A percentile compares a stretch with the other conserved stretches of the same genome.
Evolutionary conservation across 1,140 invertebrate genomes (phyloP).

Genomic region (Drosophila funebris): DNA sequence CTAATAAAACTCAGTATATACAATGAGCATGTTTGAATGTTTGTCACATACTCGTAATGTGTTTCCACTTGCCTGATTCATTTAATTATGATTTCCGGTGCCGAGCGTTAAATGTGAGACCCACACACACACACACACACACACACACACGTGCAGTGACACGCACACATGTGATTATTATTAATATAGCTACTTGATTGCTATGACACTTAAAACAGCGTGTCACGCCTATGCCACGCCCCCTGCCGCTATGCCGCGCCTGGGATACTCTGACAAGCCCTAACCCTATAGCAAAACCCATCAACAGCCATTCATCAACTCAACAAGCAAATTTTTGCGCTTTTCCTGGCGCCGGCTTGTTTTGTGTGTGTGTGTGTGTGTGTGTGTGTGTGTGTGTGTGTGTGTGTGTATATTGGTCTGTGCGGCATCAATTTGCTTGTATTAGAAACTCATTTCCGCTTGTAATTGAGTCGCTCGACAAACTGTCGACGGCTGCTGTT

Average conservation of each 20-base stretch:
- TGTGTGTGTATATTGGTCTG: constrained; percentile 18
- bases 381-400: not conserved
- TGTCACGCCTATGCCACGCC: constrained; percentile 9
- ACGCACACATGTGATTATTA: constrained; percentile 32
- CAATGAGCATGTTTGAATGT: not conserved
- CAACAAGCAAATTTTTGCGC: constrained; percentile 61
- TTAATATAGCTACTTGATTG: constrained; percentile 58
- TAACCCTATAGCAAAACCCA: constrained; percentile 22
- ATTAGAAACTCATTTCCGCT: constrained; percentile 78
- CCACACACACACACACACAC: constrained; percentile 4
- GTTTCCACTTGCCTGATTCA: constrained; percentile 71
- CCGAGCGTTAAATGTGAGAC: constrained; percentile 25
- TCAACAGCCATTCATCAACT: constrained; percentile 67
- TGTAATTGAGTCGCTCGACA: constrained; percentile 69
- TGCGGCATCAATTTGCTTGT: constrained; percentile 68
- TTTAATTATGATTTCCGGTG: constrained; percentile 77
- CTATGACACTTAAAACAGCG: constrained; percentile 21
- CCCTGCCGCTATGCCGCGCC: not conserved
- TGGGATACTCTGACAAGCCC: not conserved
- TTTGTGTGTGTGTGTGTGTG: not conserved
- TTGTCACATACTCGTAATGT: constrained; percentile 38
- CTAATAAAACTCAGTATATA: not conserved
- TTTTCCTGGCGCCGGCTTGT: constrained; percentile 26
- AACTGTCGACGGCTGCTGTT: constrained; percentile 33
- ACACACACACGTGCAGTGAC: constrained; percentile 1